Conservation (phyloP, 2,113 vertebrate genomes). For the Columba livia region DNA sequence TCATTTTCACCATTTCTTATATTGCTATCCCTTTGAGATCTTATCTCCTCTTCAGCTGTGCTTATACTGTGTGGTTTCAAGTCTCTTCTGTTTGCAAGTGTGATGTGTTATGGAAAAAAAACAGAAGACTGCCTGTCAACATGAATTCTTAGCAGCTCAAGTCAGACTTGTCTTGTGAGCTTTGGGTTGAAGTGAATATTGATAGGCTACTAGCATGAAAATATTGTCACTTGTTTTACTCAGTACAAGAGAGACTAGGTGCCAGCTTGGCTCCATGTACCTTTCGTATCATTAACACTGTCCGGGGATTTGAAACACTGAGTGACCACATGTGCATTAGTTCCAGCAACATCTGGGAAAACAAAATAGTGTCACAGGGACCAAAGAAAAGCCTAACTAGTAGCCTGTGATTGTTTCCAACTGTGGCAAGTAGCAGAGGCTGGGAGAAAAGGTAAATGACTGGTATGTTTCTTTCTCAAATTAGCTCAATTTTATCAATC, state of each 20-base stretch:
- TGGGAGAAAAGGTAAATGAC: not conserved
- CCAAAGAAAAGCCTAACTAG: not conserved
- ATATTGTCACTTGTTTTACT: not conserved
- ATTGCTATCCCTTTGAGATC: not conserved
- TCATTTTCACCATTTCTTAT: not conserved
- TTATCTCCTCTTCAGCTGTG: not conserved
- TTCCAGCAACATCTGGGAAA: not conserved
- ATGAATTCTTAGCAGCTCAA: not conserved
- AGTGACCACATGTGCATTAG: not conserved
- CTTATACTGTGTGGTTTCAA: not conserved
- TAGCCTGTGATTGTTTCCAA: not conserved
- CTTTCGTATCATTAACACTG: not conserved
- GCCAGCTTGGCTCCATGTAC: not conserved
- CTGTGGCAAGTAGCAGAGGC: not conserved
- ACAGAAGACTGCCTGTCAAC: not conserved
- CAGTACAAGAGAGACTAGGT: not conserved
- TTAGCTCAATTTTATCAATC: not conserved
- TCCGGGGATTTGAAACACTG: not conserved
- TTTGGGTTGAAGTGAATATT: not conserved
- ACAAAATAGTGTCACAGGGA: not conserved
- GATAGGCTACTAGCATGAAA: not conserved
- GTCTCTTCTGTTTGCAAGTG: not conserved
- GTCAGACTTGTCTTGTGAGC: not conserved
- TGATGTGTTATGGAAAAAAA: not conserved
- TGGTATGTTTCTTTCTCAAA: not conserved